Percentiles rank a stretch among this genome's conserved stretches.
phyloP scores from a whole-genome alignment of 64 coral and sea anemone species.

The Catalaphyllia jardinei region DNA sequence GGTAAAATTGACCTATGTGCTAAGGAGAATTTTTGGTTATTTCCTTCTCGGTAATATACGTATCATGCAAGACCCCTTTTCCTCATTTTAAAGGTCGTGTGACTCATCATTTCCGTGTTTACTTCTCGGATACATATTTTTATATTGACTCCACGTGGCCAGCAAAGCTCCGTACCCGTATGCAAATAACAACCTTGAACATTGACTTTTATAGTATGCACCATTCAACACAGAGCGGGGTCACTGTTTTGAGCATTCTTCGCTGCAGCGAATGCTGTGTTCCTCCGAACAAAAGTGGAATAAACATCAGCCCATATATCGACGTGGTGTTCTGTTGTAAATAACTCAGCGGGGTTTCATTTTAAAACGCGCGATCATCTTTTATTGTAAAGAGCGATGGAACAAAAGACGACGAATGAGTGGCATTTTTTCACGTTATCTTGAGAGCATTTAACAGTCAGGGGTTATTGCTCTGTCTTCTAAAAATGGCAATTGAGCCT shows the following conservation, averaged over 20 bases:
- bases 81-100: no score
- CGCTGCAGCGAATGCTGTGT: background rate
- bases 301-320: background rate
- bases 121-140: background rate
- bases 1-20: no score
- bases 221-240: background rate
- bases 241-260: background rate
- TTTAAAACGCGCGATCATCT: background rate
- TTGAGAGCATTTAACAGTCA: background rate
- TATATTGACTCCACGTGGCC: background rate
- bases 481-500: conserved; percentile 19
- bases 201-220: conserved; percentile 22
- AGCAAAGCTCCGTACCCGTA: no score
- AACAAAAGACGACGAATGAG: background rate
- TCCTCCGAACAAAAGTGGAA: background rate
- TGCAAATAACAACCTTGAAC: background rate
- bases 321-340: background rate
- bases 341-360: background rate
- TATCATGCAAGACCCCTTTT: no score
- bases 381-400: background rate
- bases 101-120: background rate
- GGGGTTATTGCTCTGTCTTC: conserved; percentile 23
- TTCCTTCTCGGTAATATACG: no score
- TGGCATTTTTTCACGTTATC: conserved; percentile 21
- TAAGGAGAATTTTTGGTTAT: no score